A percentile compares a stretch with the other conserved stretches of the same genome.
Evolutionary conservation across 2,113 vertebrate genomes (phyloP).

Genomic region (Columba livia): DNA sequence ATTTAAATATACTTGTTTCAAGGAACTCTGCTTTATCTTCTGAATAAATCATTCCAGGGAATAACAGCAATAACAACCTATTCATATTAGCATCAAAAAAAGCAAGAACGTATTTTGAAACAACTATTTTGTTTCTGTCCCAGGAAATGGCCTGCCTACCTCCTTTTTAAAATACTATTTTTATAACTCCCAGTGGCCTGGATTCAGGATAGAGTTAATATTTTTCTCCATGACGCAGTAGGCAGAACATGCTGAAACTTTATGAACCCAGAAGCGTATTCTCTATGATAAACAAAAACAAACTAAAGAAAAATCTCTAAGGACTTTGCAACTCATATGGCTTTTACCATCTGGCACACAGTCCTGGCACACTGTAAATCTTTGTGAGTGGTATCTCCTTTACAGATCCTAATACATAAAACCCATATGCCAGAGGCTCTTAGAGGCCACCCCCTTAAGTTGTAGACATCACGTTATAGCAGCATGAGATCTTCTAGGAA

Average conservation of each 20-base stretch:
- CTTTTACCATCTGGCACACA: constrained; percentile 64
- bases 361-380: constrained; percentile 63
- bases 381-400: constrained; percentile 46
- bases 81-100: constrained; percentile 32
- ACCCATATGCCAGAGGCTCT: background rate
- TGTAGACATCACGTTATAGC: constrained; percentile 1
- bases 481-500: background rate
- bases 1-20: background rate
- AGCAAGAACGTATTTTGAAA: constrained; percentile 42
- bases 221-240: constrained; percentile 65
- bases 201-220: constrained; percentile 68
- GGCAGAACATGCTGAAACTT: constrained; percentile 59
- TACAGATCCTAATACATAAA: constrained; percentile 42
- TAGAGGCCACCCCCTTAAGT: background rate
- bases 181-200: constrained; percentile 32
- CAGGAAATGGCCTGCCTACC: constrained; percentile 29
- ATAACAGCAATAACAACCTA: background rate
- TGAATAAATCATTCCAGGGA: background rate
- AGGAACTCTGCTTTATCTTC: background rate
- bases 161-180: constrained; percentile 61
- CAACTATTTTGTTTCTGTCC: constrained; percentile 20
- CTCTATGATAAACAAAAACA: constrained; percentile 69
- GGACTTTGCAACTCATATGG: constrained; percentile 18
- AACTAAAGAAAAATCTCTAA: constrained; percentile 45
- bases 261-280: constrained; percentile 55